Conservation (phyloP, 2,797 vertebrate genomes). For the Amphiprion clarkii region DNA sequence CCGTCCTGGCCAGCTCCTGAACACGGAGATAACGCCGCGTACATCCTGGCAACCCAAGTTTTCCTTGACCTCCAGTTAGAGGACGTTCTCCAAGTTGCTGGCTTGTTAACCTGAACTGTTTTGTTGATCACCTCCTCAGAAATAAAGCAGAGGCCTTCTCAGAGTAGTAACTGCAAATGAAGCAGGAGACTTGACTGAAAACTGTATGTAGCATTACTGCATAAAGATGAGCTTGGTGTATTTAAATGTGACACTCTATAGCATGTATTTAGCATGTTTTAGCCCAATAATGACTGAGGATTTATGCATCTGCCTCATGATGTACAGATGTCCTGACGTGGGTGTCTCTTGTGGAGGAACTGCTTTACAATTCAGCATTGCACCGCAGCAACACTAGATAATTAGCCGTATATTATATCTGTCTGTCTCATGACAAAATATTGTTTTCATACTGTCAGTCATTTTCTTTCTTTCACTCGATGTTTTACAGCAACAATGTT, state of each 20-base stretch:
- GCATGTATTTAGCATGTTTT: neutral
- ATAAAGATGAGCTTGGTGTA: neutral
- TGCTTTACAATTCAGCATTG: neutral
- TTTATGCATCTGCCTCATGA: neutral
- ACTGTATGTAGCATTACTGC: neutral
- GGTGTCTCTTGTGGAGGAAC: neutral
- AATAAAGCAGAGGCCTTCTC: constrained; percentile 24
- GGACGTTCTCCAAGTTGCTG: constrained; percentile 75
- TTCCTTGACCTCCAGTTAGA: constrained; percentile 83
- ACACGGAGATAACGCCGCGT: constrained; percentile 55
- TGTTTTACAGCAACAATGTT: neutral
- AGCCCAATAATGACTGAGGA: neutral
- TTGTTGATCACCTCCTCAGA: constrained; percentile 28
- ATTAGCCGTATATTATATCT: neutral
- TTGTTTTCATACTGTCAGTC: neutral
- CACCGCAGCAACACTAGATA: neutral
- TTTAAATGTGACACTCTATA: neutral
- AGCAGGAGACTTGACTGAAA: neutral
- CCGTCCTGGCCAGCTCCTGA: constrained; percentile 62
- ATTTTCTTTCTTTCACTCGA: neutral
- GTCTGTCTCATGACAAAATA: too few relatives aligned
- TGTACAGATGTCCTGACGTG: neutral
- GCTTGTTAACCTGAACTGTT: constrained; percentile 50
- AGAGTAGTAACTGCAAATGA: neutral
- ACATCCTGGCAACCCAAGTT: constrained; percentile 79